Percentiles rank a stretch among this genome's conserved stretches.
These are phyloP conservation scores for Pluvialis apricaria DNA, from an alignment of 2,113 vertebrate species.

Conservation along the genomic window DNA sequence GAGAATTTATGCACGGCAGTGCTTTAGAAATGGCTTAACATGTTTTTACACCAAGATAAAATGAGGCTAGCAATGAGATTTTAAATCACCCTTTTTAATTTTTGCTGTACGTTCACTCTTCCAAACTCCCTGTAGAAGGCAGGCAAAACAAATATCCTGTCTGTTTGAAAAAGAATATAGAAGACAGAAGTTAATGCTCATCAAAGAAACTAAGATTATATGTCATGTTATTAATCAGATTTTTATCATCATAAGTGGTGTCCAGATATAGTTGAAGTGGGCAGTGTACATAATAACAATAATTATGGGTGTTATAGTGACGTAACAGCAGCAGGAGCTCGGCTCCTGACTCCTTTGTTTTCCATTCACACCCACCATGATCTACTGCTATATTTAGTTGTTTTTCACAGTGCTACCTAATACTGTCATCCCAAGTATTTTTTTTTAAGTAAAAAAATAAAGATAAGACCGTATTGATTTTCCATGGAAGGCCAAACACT, in stretches of 20 bases:
- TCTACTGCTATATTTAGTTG: conserved; percentile 78
- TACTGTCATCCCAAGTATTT: conserved; percentile 54
- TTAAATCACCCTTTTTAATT: background rate
- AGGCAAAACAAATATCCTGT: conserved; percentile 38
- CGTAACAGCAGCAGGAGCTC: conserved; percentile 68
- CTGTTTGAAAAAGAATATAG: conserved; percentile 39
- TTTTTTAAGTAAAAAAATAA: conserved; percentile 52
- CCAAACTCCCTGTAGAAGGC: background rate
- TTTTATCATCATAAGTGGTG: conserved; percentile 64
- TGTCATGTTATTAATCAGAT: conserved; percentile 69
- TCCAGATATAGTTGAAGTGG: conserved; percentile 65
- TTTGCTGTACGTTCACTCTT: background rate
- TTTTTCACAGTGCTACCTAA: conserved; percentile 72
- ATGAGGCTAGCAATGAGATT: background rate
- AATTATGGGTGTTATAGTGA: conserved; percentile 73
- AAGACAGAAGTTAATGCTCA: conserved; percentile 42
- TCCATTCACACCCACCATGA: conserved; percentile 76
- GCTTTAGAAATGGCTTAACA: background rate
- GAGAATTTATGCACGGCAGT: background rate
- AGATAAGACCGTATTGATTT: conserved; percentile 64
- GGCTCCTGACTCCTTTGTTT: conserved; percentile 74
- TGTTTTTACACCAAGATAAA: background rate
- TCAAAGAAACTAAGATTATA: conserved; percentile 64
- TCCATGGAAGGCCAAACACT: conserved; percentile 34
- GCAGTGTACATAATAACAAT: conserved; percentile 67